Evolutionary conservation across 2,888 invertebrate genomes (phyloP), one percentile per base, ranked within the genome.

Genomic region (Clivina fossor): DNA sequence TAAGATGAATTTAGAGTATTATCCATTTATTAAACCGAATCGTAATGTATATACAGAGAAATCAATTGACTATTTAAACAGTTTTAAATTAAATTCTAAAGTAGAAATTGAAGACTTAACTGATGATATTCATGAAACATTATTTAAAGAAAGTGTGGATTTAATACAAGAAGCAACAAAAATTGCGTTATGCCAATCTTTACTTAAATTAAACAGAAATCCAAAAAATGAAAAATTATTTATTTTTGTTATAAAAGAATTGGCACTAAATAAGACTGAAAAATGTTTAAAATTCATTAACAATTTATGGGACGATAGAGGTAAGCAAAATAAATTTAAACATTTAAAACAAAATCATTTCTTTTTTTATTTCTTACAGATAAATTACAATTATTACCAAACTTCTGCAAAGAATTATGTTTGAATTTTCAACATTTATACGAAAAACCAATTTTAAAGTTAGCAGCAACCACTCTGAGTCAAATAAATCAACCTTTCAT

Each of bases 291-390:
- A 43, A 15, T 43, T 43, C 26, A 24, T 26, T 22, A 15, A 43
- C 15, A 11, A 43, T 43, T 24, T 43, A 4, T 43, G 43, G 43
- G 8, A 24, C 9, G 26, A 43, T 13, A 24, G 16, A 43, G 13
- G 43, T 43, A 43, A 24, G 11, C 20, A n/a, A 13, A n/a, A 9
- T 40, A n/a, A 19, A 8, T 19, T n/a, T 19, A n/a, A 15, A 26
- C 9, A 11, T 43, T 19, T 18, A 9, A 26, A 15, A 7, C 26
- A 7, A 24, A 24, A 11, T 22, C 4, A 13, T 43, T 26, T 13
- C 15, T 18, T 13, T 9, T n/a, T 13, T 4, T 2, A 8, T 40
- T 2, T 24, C 5, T 43, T 43, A 26, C 13, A 43, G 43, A 26
- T 13, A 43, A 4, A 24, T 11, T 24, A 4, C 11, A 13, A 11